Base-by-base conservation (phyloP, 1,140 invertebrate genomes). In the Aphis gossypii region DNA sequence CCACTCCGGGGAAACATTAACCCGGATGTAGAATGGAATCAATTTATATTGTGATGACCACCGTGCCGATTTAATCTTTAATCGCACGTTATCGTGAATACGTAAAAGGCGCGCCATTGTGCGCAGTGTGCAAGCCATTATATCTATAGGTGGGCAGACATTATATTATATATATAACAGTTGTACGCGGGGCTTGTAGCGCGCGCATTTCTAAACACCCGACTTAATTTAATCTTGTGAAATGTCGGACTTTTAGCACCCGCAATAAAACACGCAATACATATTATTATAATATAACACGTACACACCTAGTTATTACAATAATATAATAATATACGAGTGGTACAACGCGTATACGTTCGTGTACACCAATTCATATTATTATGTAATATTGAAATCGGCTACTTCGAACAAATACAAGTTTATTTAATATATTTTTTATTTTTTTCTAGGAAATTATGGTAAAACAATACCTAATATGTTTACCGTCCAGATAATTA, bases 1-100 rank as follows among this genome's bases (percentile, higher is more conserved):
- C 68, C 68, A 38, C 68, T 83, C 90, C 44, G n/a, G 68, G 90
- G 90, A 92, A 92, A 92, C 46, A 92, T 92, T 92, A 83, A 82
- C 44, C 68, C 30, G 44, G 68, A 48, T 38, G 90, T 83, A 82
- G 68, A 83, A 92, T 11, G 68, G 68, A 92, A 92, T 92, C 90
- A 92, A 92, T 92, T 92, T 92, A 76, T 83, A 83, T 76, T 38
- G 44, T 35, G 68, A 92, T 76, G 90, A 92, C 90, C 89, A 41
- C 56, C 56, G 54, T 35, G n/a, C 90, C 60, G 68, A 83, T 83
- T 92, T 92, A 82, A 92, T 91, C 68, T 92, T 92, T 83, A 83
- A 83, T 92, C 90, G 90, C 90, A 92, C 44, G 30, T 83, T 92
- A 83, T 92, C 86, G 86, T 35, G 86, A 48, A 87, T 87, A 87